Evolutionary conservation across 2,888 invertebrate genomes (phyloP), one percentile per base, ranked within the genome.

Genomic region (Halocaridina rubra): DNA sequence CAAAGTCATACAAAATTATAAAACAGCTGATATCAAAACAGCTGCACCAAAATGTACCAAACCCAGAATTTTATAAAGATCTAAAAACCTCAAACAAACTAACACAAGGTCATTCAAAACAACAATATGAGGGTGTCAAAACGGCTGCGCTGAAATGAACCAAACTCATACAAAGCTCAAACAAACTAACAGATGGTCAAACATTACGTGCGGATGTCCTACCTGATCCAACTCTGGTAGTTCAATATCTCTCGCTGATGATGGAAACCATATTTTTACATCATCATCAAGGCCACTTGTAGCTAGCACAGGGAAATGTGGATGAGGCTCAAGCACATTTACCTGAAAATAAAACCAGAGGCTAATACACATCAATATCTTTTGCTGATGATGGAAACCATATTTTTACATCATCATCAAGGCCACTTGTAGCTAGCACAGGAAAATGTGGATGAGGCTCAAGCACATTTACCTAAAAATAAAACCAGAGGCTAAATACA

Each of bases 291-390:
- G 92, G 0, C 98, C 98, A 91, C 96, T 95, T 2, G 97, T 97
- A 13, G 97, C 98, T 89, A 98, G 91, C 86, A 96, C 93, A 0
- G 98, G 98, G 89, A 94, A 93, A 88, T 93, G 93, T 0, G 98
- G 98, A 91, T 98, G 98, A 0, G 96, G 94, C 90, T 98, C 98
- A 90, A 98, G 92, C 89, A 96, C 96, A 92, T 98, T 98, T 0
- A 97, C 95, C 96, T 96, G 90, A 4, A 19, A n/a, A n/a, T n/a
- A n/a, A n/a, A n/a, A n/a, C n/a, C n/a, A n/a, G n/a, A n/a, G n/a
- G n/a, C n/a, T n/a, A n/a, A n/a, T n/a, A n/a, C n/a, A n/a, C n/a
- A n/a, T n/a, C n/a, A n/a, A n/a, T n/a, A n/a, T n/a, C n/a, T n/a
- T n/a, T n/a, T n/a, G n/a, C 86, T 32, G 78, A 71, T 22, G 87